phyloP scores from a whole-genome alignment of 23 tunicate genomes.

The Styela clava region DNA sequence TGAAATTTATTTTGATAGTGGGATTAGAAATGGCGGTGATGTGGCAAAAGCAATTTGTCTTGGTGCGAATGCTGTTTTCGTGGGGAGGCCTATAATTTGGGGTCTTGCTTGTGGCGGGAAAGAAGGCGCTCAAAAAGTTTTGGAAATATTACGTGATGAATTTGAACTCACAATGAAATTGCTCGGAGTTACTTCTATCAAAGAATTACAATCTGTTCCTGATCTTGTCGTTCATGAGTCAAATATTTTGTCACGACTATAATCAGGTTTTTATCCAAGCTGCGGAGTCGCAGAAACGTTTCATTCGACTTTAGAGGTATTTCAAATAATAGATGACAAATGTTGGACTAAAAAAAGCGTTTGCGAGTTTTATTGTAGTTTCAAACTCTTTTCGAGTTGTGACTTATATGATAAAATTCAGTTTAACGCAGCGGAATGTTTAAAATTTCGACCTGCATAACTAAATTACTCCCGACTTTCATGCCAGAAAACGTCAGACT shows the following conservation, averaged over 20 bases:
- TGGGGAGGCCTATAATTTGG: constrained; percentile 64
- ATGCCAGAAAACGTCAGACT: too few relatives aligned
- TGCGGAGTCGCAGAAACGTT: too few relatives aligned
- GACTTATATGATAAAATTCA: too few relatives aligned
- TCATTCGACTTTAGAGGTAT: too few relatives aligned
- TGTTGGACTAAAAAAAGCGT: too few relatives aligned
- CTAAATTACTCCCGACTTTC: too few relatives aligned
- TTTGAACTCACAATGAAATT: constrained; percentile 50
- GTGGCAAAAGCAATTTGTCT: constrained; percentile 54
- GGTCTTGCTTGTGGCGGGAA: constrained; percentile 51
- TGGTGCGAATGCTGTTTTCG: constrained; percentile 63
- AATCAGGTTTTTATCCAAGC: too few relatives aligned
- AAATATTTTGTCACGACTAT: not conserved
- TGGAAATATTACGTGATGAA: constrained; percentile 52
- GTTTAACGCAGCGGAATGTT: too few relatives aligned
- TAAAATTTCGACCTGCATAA: too few relatives aligned
- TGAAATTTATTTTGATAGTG: constrained; percentile 63
- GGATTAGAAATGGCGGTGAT: constrained; percentile 52
- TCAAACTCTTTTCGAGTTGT: too few relatives aligned
- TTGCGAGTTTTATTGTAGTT: too few relatives aligned
- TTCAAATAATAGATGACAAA: too few relatives aligned
- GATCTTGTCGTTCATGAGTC: constrained; percentile 18
- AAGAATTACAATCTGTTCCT: not conserved
- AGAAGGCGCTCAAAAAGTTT: constrained; percentile 50
- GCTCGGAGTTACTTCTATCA: constrained; percentile 36